Evolutionary conservation across 2,797 vertebrate genomes (phyloP), one percentile per base, ranked within the genome.

Genomic region (Hippocampus kuda): DNA sequence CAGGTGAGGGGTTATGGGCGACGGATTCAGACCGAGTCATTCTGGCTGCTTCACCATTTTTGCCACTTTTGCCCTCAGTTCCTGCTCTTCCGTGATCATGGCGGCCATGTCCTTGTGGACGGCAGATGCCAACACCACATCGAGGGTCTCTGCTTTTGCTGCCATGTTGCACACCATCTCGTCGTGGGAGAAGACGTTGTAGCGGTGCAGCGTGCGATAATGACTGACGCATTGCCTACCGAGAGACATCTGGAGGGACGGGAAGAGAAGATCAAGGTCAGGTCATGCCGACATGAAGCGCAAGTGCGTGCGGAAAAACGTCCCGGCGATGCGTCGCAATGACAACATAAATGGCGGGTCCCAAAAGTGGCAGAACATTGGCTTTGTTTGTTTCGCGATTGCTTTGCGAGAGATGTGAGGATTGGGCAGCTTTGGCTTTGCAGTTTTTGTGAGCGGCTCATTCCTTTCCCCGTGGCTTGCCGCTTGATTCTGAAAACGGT

Each of bases 81-180:
- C 79, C 79, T 88, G 88, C 87, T 99, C 97, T 1, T 94, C 95
- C 34, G 88, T 90, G 67, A 97, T 93, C 94, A 99, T 97, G 67
- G 89, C 4, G 20, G 89, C 85, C 91, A 99, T 93, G 82, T 99
- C 97, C 65, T 94, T 97, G 81, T 97, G 93, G 66, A 97, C 94
- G 0, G 94, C 94, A 1, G 96, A 97, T 0, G 97, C 96, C 72
- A 98, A 90, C 20, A 98, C 94, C 4, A 98, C 90, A 0, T 94
- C 93, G 0, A 99, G 88, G 0, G 85, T 84, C 4, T 86, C 85
- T 0, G 94, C 94, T 81, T 97, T 96, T 69, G 84, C 85, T 38
- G 96, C 96, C 94, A 99, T 98, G 83, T 94, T 96, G 75, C 95
- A 98, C 66, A 98, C 94, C 95, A 99, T 97, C 88, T 99, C 95